A percentile compares a stretch with the other conserved stretches of the same genome.
These are phyloP conservation scores for Cyanistes caeruleus DNA, from an alignment of 2,113 vertebrate species.

Conservation along the genomic window DNA sequence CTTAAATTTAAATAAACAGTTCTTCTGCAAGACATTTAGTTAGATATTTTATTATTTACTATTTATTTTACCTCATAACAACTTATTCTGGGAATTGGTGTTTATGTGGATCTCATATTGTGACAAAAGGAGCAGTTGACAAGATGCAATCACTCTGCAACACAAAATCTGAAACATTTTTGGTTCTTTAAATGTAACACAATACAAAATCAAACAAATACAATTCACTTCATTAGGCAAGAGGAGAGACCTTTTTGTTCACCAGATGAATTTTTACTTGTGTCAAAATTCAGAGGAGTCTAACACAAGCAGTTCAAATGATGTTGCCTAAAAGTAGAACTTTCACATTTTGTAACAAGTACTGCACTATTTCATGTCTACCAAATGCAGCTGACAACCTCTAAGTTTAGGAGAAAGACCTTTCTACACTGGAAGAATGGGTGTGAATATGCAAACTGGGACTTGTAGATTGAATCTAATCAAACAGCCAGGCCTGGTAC, in stretches of 20 bases:
- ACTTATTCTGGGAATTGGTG: background rate
- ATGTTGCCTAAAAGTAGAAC: background rate
- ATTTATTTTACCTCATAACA: background rate
- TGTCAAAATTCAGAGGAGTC: background rate
- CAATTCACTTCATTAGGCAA: background rate
- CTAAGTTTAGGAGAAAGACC: background rate
- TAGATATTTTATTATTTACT: background rate
- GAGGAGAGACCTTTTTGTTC: background rate
- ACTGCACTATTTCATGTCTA: background rate
- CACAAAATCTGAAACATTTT: background rate
- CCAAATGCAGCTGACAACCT: background rate
- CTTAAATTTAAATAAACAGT: background rate
- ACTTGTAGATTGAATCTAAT: background rate
- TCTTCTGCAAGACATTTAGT: background rate
- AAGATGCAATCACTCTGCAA: background rate
- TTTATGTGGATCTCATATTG: background rate
- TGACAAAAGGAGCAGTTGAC: background rate
- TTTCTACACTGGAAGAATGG: background rate
- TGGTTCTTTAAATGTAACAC: background rate
- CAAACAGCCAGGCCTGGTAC: background rate
- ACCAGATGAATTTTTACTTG: background rate
- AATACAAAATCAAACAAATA: background rate
- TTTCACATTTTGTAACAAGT: background rate
- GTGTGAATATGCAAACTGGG: background rate
- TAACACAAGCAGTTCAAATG: background rate